Evolutionary conservation across 35 echinoderm and acorn worm genomes (phyloP), one percentile per base, ranked within the genome.

Genomic region (Holothuria glaberrima): DNA sequence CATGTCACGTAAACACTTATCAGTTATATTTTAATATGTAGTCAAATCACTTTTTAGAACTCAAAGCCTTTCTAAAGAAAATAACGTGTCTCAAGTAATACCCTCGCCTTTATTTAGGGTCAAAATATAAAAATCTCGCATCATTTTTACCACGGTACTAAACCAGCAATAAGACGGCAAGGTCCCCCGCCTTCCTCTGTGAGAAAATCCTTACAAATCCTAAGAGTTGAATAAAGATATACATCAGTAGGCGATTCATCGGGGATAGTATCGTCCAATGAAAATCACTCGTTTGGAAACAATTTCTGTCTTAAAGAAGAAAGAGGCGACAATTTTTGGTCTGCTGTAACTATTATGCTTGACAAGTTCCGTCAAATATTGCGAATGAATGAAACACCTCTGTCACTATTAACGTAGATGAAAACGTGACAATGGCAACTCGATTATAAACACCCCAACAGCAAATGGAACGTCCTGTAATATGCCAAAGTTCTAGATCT

Each of bases 161-260:
- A 54, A 54, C 16, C 50, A 54, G 50, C 16, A 54, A 14, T 54
- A 54, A 54, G 50, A 54, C 50, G 74, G 50, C 74, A 78, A 78
- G 35, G 74, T 26, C 50, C 74, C 50, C 74, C 74, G 44, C 74
- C 74, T 50, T 56, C 50, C 20, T 48, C 20, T 48, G 44, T 78
- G 74, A 78, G 74, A 56, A 78, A 78, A 78, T 78, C 74, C 74
- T 50, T 41, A 48, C 21, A 78, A 78, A 78, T 78, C 74, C 74
- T 52, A 22, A n/a, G 22, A 41, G 38, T 33, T 78, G 26, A n/a
- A 48, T 21, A 78, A 48, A 48, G 41, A 28, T 24, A 9, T 6
- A 32, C 44, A 35, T 24, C 19, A 78, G 17, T 9, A 50, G 74
- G 20, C 5, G 74, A 48, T 78, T 78, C 12, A 34, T 28, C 26